Evolutionary conservation across 92 coral and sea anemone genomes (phyloP).

Genomic region (Pocillopora meandrina): DNA sequence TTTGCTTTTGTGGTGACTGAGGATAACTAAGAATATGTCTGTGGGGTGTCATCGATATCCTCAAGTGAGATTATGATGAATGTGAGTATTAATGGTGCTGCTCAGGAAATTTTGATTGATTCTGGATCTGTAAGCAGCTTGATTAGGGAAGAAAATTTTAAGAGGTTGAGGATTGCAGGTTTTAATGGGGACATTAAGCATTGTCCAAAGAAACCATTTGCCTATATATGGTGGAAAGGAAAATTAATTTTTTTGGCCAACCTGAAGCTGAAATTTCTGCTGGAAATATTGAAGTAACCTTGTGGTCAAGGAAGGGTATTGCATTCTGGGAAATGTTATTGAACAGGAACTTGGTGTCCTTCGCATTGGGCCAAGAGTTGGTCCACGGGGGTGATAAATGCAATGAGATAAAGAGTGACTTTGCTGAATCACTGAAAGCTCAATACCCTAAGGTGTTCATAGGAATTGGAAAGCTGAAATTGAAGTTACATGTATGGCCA

Average conservation of each 20-base stretch:
- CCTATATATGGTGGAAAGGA: conserved; percentile 42
- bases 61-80: no score
- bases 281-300: not conserved
- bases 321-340: conserved; percentile 58
- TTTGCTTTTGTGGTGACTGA: no score
- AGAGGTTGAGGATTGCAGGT: conserved; percentile 42
- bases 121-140: conserved; percentile 72
- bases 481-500: conserved; percentile 48
- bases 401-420: conserved; percentile 22
- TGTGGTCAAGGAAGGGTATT: conserved; percentile 56
- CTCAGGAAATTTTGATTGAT: conserved; percentile 9
- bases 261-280: conserved; percentile 12
- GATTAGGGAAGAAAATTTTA: conserved; percentile 44
- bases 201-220: conserved; percentile 52
- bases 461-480: conserved; percentile 62
- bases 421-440: conserved; percentile 28
- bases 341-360: conserved; percentile 54
- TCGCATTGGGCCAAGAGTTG: conserved; percentile 48
- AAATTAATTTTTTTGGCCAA: conserved; percentile 20
- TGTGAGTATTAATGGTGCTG: no score
- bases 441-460: conserved; percentile 44
- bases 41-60: no score
- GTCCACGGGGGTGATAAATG: conserved; percentile 42
- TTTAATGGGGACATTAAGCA: conserved; percentile 40
- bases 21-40: no score